A percentile compares a stretch with the other conserved stretches of the same genome.
phyloP scores from a whole-genome alignment of 37 sponge, comb jelly and placozoan genomes.

The Ephydatia muelleri region DNA sequence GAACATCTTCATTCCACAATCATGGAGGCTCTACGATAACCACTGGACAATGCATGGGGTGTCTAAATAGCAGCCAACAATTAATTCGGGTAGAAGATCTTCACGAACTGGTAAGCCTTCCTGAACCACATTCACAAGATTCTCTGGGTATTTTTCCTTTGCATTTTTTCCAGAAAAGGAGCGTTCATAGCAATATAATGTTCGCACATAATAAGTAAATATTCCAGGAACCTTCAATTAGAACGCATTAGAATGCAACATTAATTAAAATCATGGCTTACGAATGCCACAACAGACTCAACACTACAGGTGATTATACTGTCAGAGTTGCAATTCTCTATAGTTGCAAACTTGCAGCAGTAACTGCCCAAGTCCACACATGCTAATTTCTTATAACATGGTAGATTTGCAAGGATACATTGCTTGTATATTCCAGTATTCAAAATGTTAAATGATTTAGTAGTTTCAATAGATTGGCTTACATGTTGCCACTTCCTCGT shows the following conservation, averaged over 20 bases:
- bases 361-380: slow-evolving; percentile 29
- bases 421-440: slow-evolving; percentile 33
- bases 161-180: slow-evolving; percentile 47
- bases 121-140: slow-evolving; percentile 12
- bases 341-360: slow-evolving; percentile 36
- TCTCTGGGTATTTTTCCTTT: slow-evolving; percentile 7
- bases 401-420: not conserved
- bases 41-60: slow-evolving; percentile 23
- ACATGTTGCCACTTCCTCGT: slow-evolving; percentile 1
- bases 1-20: slow-evolving; percentile 7
- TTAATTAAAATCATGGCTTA: not conserved
- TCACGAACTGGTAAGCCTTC: not conserved
- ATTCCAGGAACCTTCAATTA: slow-evolving; percentile 34
- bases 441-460: not conserved
- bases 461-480: not conserved
- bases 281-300: slow-evolving; percentile 24
- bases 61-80: slow-evolving; percentile 14
- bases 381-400: not conserved
- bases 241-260: not conserved
- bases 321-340: not conserved
- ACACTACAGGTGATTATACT: slow-evolving; percentile 7
- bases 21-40: slow-evolving; percentile 26
- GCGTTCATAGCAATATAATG: slow-evolving; percentile 8
- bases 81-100: slow-evolving; percentile 19
- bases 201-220: slow-evolving; percentile 28